Base-by-base conservation (phyloP, 1,140 invertebrate genomes). In the Apis florea region DNA sequence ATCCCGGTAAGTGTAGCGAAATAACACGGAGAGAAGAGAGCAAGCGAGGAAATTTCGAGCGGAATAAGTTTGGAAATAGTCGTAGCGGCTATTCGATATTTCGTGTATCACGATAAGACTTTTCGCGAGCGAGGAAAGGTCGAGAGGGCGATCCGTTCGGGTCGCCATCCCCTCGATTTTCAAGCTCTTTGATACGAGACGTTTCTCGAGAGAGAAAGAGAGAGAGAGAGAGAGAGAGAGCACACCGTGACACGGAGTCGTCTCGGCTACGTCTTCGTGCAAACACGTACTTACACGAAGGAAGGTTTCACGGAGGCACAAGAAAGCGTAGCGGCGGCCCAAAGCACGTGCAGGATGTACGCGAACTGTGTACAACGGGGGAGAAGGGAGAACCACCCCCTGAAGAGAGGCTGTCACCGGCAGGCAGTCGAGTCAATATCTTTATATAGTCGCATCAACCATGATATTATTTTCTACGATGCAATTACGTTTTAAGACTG, bases 381-480 rank as follows among this genome's bases (percentile, higher is more conserved):
- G 59, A 31, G 26, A 58, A 49, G 81, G 83, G 71, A 53, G 53
- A 85, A 58, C 58, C 88, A 85, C 78, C 89, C 84, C 84, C 84
- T 67, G 87, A 90, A 89, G 86, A 84, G 88, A 89, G 83, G 77
- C 90, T 91, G 91, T 91, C 91, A 91, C 68, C 74, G 72, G 79
- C 91, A 91, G 88, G 82, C 86, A 83, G 82, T 79, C 86, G 82
- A 85, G 89, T 90, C 89, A 82, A 91, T 91, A 91, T 91, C 89
- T 90, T 88, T 90, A 88, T 90, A 89, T 88, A 87, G 83, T 87
- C 72, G 83, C 85, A 86, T 87, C 88, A 84, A 79, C 79, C 80
- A 89, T 88, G 85, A 88, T 90, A 90, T 90, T 90, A 91, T 90
- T 87, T 90, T 86, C 85, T 76, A 73, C 82, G 68, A 31, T 58